Conservation (phyloP, 2,113 vertebrate genomes). For the Sciurus niger region DNA sequence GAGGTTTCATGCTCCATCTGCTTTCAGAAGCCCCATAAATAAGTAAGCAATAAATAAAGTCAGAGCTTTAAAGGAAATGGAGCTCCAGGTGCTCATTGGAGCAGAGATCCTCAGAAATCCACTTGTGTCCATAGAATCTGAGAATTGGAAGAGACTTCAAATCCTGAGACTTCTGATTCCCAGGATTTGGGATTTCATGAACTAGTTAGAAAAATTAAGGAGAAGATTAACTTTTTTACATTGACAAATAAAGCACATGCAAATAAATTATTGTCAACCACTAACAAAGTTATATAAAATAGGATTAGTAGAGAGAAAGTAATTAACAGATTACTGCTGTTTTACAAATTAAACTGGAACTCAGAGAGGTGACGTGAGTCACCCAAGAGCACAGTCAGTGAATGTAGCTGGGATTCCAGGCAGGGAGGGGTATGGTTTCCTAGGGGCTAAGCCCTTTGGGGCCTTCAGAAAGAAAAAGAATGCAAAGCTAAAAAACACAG, state of each 20-base stretch:
- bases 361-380: not conserved
- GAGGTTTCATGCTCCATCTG: not conserved
- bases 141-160: not conserved
- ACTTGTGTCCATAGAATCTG: not conserved
- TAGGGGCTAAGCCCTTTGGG: not conserved
- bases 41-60: not conserved
- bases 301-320: not conserved
- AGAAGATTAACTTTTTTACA: not conserved
- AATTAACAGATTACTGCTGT: not conserved
- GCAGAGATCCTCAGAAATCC: slow-evolving; percentile 13
- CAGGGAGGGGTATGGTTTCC: not conserved
- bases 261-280: slow-evolving; percentile 11
- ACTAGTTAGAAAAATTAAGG: not conserved
- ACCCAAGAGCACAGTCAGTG: not conserved
- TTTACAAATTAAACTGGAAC: not conserved
- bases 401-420: not conserved
- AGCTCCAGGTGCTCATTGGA: not conserved
- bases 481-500: not conserved
- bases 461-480: not conserved
- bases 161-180: not conserved
- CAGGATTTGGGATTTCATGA: not conserved
- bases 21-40: not conserved
- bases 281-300: slow-evolving; percentile 36
- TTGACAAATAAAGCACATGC: slow-evolving; percentile 36
- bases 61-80: not conserved